Conservation (phyloP, 2,113 vertebrate species). For the Chlamydotis undulata region DNA sequence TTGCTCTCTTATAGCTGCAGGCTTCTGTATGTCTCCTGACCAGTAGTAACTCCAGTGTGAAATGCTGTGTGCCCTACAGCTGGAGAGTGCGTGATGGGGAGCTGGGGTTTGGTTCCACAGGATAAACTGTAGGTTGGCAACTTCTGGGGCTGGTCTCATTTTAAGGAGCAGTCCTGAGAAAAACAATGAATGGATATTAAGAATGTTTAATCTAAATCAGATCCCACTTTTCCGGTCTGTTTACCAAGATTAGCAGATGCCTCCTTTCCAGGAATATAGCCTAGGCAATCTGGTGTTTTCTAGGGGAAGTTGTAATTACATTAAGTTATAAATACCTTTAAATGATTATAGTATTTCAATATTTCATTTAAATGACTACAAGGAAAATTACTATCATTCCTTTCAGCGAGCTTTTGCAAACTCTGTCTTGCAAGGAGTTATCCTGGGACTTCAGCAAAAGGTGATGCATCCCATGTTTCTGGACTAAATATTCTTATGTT, state of each 20-base stretch:
- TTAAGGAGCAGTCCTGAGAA: neutral
- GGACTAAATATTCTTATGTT: neutral
- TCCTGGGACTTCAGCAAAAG: neutral
- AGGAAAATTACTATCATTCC: neutral
- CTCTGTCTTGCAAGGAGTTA: neutral
- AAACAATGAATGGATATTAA: neutral
- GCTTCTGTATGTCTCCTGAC: neutral
- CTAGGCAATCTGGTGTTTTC: slow-evolving; percentile 44
- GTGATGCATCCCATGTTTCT: neutral
- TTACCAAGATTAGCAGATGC: slow-evolving; percentile 50
- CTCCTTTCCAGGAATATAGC: slow-evolving; percentile 46
- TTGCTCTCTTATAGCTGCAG: neutral
- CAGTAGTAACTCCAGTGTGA: neutral
- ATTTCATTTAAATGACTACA: neutral
- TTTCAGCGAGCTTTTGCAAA: neutral
- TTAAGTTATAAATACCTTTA: slow-evolving; percentile 31
- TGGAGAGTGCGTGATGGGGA: neutral
- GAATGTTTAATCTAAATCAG: neutral
- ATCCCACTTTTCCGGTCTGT: slow-evolving; percentile 7
- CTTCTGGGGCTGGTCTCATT: neutral
- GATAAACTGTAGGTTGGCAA: neutral
- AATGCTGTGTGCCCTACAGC: neutral
- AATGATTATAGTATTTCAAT: neutral
- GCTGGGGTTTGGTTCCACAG: neutral
- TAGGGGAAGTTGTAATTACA: slow-evolving; percentile 18